A percentile compares a stretch with the other conserved stretches of the same genome.
Evolutionary conservation across 2,888 invertebrate genomes (phyloP).

Genomic region (Tholera decimalis): DNA sequence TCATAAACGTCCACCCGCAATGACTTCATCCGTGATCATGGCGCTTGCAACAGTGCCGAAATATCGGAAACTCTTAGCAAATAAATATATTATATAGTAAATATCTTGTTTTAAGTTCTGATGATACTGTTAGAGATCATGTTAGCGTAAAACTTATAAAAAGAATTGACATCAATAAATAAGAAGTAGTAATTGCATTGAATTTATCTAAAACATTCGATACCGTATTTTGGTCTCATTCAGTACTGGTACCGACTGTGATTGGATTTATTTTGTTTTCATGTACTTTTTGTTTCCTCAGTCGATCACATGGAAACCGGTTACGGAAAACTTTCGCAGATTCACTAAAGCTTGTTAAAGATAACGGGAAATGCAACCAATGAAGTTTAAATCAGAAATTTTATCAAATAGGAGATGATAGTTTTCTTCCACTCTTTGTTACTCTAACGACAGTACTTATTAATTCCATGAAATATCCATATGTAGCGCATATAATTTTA

Average conservation of each 20-base stretch:
- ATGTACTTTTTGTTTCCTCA: conserved; percentile 9
- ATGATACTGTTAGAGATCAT: too few species aligned
- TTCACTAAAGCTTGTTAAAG: conserved; percentile 19
- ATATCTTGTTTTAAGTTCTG: too few species aligned
- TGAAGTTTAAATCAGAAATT: conserved; percentile 19
- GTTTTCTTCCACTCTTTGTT: neutral
- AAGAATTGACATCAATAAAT: neutral
- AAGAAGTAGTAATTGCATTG: neutral
- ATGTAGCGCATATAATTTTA: too few species aligned
- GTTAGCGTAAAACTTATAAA: too few species aligned
- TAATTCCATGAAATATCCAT: neutral
- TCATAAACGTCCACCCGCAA: too few species aligned
- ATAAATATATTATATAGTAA: too few species aligned
- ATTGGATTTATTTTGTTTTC: conserved; percentile 7
- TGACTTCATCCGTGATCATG: too few species aligned
- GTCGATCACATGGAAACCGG: conserved; percentile 10
- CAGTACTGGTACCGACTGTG: neutral
- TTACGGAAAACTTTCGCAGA: conserved; percentile 11
- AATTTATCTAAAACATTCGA: neutral
- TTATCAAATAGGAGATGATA: neutral
- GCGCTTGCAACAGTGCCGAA: too few species aligned
- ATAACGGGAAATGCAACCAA: conserved; percentile 21
- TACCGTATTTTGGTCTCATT: neutral
- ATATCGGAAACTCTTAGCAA: too few species aligned
- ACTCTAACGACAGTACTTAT: neutral